Evolutionary conservation across 2,797 vertebrate genomes (phyloP).

Genomic region (Tachyglossus aculeatus): DNA sequence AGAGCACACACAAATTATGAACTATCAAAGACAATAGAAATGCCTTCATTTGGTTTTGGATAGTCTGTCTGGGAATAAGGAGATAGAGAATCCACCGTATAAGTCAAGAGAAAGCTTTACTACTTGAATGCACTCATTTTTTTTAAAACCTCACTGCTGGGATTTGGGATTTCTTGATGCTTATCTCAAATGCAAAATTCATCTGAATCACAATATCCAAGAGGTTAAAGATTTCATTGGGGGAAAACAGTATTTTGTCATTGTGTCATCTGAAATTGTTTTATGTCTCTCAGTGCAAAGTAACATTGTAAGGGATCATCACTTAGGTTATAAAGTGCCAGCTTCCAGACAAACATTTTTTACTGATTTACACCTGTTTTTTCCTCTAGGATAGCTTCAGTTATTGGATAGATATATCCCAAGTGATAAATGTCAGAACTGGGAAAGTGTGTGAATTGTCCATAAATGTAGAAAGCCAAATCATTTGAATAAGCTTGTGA

Average conservation of each 20-base stretch:
- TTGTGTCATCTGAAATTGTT: conserved; percentile 69
- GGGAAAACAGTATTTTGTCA: conserved; percentile 58
- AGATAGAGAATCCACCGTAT: conserved; percentile 39
- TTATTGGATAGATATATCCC: conserved; percentile 60
- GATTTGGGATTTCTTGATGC: conserved; percentile 53
- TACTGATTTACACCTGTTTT: conserved; percentile 72
- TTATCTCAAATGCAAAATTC: conserved; percentile 69
- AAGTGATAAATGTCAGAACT: conserved; percentile 51
- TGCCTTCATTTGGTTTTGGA: too few species aligned
- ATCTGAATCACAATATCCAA: conserved; percentile 51
- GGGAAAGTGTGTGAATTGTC: conserved; percentile 46
- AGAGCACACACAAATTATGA: conserved; percentile 36
- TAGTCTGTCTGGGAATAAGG: not conserved
- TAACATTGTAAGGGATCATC: conserved; percentile 72
- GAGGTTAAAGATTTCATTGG: conserved; percentile 61
- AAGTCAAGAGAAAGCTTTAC: conserved; percentile 29
- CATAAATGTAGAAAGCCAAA: conserved; percentile 23
- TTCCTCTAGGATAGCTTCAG: conserved; percentile 62
- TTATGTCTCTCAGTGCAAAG: conserved; percentile 64
- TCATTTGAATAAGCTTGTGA: not conserved
- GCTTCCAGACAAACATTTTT: conserved; percentile 67
- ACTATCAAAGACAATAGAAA: conserved; percentile 18
- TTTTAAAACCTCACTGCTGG: conserved; percentile 53
- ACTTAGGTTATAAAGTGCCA: conserved; percentile 68
- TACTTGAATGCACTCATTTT: conserved; percentile 43